These are phyloP conservation scores for Pteronotus mesoamericanus DNA, from an alignment of 2,797 vertebrate genomes.

Conservation along the genomic window DNA sequence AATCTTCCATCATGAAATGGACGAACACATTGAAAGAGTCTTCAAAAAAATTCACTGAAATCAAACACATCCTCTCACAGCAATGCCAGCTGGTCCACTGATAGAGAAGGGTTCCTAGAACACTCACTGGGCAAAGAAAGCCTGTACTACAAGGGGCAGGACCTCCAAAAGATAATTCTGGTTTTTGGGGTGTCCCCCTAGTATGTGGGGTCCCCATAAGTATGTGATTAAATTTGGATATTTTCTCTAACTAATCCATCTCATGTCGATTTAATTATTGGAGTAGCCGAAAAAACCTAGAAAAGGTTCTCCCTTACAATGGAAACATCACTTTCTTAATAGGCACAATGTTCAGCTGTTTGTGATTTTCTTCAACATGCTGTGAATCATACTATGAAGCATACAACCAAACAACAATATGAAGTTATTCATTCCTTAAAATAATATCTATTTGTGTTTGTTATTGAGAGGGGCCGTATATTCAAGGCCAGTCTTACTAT, in stretches of 20 bases:
- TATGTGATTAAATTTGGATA: background rate
- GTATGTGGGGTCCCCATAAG: background rate
- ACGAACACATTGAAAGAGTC: background rate
- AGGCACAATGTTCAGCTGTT: background rate
- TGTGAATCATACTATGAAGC: background rate
- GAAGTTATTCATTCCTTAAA: constrained; percentile 11
- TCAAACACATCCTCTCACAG: background rate
- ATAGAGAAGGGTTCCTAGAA: background rate
- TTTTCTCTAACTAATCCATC: background rate
- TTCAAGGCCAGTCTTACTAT: background rate
- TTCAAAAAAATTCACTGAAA: background rate
- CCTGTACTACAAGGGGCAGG: background rate
- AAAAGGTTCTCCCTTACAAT: background rate
- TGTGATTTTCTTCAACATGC: background rate
- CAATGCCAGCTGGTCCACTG: background rate
- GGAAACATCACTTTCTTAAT: background rate
- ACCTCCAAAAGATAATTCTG: background rate
- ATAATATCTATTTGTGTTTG: background rate
- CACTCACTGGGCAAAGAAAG: background rate
- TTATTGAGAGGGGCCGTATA: background rate
- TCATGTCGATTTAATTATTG: background rate
- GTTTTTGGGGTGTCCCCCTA: background rate
- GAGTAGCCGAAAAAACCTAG: background rate
- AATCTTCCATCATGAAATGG: background rate
- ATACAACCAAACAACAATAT: background rate